Evolutionary conservation across 2,888 invertebrate species (phyloP).

Genomic region (Laothoe populi): DNA sequence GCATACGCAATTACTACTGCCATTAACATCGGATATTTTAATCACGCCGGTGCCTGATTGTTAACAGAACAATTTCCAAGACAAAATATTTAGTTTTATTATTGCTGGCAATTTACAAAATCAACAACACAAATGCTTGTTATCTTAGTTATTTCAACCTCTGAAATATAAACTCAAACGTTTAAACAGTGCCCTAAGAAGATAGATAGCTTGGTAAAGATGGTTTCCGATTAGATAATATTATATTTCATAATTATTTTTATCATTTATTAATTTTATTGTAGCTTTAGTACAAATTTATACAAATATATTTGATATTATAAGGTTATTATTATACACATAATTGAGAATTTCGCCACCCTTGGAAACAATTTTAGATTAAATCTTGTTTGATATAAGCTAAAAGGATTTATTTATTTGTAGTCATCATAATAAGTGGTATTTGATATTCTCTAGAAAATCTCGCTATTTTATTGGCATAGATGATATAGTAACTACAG

Average conservation of each 20-base stretch:
- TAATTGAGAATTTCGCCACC: too few relatives aligned
- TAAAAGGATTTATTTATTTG: background rate
- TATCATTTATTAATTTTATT: too few relatives aligned
- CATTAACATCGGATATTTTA: constrained; percentile 29
- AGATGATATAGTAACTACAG: too few relatives aligned
- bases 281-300: background rate
- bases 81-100: constrained; percentile 39
- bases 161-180: constrained; percentile 44
- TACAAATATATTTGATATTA: too few relatives aligned
- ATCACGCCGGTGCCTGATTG: constrained; percentile 33
- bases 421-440: background rate
- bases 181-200: constrained; percentile 38
- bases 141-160: constrained; percentile 43
- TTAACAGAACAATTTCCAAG: constrained; percentile 37
- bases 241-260: too few relatives aligned
- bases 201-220: constrained; percentile 30
- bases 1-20: background rate
- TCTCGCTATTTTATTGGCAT: background rate
- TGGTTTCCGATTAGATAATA: background rate
- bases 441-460: constrained; percentile 1
- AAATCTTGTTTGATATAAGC: background rate
- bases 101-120: constrained; percentile 42
- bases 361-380: too few relatives aligned
- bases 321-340: too few relatives aligned
- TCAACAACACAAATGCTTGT: constrained; percentile 47